Evolutionary conservation across 2,888 invertebrate genomes (phyloP), one percentile per base, ranked within the genome.

Genomic region (Parthenolecanium corni): DNA sequence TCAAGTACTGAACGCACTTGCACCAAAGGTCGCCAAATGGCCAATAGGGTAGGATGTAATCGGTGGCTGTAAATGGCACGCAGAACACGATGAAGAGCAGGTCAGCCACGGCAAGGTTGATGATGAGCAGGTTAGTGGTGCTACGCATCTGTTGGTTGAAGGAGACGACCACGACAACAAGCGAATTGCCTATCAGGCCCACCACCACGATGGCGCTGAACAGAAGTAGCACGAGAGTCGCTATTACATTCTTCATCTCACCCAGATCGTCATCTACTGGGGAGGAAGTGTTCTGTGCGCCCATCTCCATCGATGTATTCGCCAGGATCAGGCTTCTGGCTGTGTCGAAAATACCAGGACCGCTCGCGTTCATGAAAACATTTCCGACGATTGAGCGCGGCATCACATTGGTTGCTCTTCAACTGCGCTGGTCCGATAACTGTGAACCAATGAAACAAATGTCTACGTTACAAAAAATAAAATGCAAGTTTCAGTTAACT

Each of bases 1-100:
- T 89, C 72, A 92, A 81, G 72, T 93, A 94, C 73, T 93, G 91
- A 12, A 91, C 88, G 21, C 86, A 82, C 76, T 89, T 88, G 76
- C 93, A 94, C 85, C 89, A 90, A 72, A 84, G 76, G 71, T 85
- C 84, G 11, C 94, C 93, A 71, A 94, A 92, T 0, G 91, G 89
- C 93, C 93, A 95, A 71, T 82, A 80, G 5, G 86, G 83, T 71
- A 90, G 76, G 0, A 89, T 87, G 73, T 92, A 94, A 71, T 89
- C 89, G 16, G 89, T 85, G 1, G 91, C 93, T 1, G 94, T 94
- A 74, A 92, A 92, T 0, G 94, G 94, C 18, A 94, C 91, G 75
- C 94, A 94, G 75, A 93, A 89, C 58, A 91, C 82, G 46, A 94
- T 89, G 74, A 95, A 94, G 25, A 90, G 80, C 25, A 95, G 77